These are phyloP conservation scores for Bubo blakistoni DNA, from an alignment of 2,113 vertebrate genomes.

Conservation along the genomic window DNA sequence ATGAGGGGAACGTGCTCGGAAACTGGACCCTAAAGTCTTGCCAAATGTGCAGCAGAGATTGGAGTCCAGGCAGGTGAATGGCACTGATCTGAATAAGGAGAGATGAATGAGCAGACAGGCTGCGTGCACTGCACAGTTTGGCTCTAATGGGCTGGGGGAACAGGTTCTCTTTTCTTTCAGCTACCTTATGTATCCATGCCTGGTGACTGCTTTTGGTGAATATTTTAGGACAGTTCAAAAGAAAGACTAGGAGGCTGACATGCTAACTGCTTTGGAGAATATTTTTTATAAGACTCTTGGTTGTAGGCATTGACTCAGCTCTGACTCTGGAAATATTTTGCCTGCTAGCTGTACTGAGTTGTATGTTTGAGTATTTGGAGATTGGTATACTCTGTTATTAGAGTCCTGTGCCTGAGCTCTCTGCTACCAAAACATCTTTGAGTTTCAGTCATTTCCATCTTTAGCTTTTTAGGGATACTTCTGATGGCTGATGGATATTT, in stretches of 20 bases:
- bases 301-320: neutral
- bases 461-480: neutral
- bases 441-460: neutral
- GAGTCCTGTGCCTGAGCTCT: neutral
- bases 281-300: neutral
- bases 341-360: neutral
- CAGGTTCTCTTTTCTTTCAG: neutral
- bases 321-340: neutral
- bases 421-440: neutral
- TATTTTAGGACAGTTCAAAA: neutral
- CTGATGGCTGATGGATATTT: neutral
- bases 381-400: accelerated
- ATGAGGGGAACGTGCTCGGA: neutral
- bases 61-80: neutral
- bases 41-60: neutral
- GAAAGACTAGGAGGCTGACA: neutral
- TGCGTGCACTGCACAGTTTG: neutral
- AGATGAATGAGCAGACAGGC: neutral
- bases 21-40: neutral
- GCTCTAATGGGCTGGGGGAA: neutral
- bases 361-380: neutral
- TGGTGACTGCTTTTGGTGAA: neutral
- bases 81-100: neutral
- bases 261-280: neutral
- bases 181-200: neutral